A percentile compares a stretch with the other conserved stretches of the same genome.
phyloP scores from a whole-genome alignment of 2,888 invertebrate genomes.

The Napeogenes sylphis region DNA sequence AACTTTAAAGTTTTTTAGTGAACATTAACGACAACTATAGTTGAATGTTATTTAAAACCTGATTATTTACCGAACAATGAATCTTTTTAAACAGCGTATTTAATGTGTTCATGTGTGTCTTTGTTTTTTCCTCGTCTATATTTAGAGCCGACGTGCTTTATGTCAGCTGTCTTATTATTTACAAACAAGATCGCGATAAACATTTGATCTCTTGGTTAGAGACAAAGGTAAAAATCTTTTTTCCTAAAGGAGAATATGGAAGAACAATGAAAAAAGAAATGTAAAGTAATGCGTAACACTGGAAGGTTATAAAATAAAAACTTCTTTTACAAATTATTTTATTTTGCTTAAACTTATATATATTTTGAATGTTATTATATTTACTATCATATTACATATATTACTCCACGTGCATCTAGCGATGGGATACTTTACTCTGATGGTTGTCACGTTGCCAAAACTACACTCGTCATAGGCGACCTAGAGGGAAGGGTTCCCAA shows the following conservation, averaged over 20 bases:
- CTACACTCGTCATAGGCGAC: conserved; percentile 22
- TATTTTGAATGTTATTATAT: background rate
- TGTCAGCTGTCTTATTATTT: conserved; percentile 32
- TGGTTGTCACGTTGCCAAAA: conserved; percentile 2
- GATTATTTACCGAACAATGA: background rate
- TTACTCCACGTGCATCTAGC: background rate
- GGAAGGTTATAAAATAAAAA: background rate
- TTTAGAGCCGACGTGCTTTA: conserved; percentile 25
- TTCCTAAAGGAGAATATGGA: background rate
- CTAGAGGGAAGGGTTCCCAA: conserved; percentile 15
- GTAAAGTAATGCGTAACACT: background rate
- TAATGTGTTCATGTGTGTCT: background rate
- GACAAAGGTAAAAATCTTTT: background rate
- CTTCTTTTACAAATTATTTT: background rate
- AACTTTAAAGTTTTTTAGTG: conserved; percentile 1
- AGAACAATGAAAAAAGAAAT: background rate
- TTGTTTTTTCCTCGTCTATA: conserved; percentile 24
- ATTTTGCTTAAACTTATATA: too few relatives aligned
- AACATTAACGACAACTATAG: background rate
- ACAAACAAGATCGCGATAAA: conserved; percentile 27
- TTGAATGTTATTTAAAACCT: background rate
- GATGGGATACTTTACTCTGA: background rate
- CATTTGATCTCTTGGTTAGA: conserved; percentile 11
- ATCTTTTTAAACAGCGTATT: background rate
- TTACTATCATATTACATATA: background rate